phyloP scores from a whole-genome alignment of 2,888 invertebrate genomes.

The Machimus rusticus region DNA sequence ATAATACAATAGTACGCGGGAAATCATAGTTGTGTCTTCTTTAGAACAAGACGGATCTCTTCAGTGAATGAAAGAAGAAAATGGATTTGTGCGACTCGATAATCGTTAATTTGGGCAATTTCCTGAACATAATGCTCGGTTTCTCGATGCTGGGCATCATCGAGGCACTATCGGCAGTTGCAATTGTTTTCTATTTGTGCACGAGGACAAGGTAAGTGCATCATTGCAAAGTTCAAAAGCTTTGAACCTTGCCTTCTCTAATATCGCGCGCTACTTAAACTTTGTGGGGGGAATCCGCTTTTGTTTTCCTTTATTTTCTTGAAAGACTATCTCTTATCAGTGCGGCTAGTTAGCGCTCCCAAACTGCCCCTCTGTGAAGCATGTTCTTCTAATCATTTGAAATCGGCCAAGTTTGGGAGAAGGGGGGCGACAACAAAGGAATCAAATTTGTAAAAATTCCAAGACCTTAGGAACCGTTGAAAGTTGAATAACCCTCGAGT shows the following conservation, averaged over 20 bases:
- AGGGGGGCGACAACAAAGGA: neutral
- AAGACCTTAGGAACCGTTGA: neutral
- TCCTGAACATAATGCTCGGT: slow-evolving; percentile 52
- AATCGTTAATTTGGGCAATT: neutral
- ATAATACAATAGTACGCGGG: neutral
- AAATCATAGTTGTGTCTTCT: neutral
- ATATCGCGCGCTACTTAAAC: neutral
- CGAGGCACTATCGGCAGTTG: slow-evolving; percentile 58
- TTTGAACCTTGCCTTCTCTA: neutral
- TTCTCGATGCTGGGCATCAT: slow-evolving; percentile 59
- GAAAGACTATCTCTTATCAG: neutral
- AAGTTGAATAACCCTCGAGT: neutral
- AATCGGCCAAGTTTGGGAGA: neutral
- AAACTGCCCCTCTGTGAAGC: neutral
- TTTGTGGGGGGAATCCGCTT: neutral
- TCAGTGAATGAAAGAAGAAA: neutral
- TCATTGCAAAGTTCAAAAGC: neutral
- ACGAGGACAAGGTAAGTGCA: slow-evolving; percentile 59
- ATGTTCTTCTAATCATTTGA: neutral
- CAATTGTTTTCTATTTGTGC: slow-evolving; percentile 59
- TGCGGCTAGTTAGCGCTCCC: neutral
- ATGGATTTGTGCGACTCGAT: slow-evolving; percentile 23
- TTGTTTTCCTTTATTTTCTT: neutral
- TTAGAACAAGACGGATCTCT: neutral
- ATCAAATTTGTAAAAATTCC: neutral